Evolutionary conservation across 2,113 vertebrate species (phyloP).

Genomic region (Hypomesus transpacificus): DNA sequence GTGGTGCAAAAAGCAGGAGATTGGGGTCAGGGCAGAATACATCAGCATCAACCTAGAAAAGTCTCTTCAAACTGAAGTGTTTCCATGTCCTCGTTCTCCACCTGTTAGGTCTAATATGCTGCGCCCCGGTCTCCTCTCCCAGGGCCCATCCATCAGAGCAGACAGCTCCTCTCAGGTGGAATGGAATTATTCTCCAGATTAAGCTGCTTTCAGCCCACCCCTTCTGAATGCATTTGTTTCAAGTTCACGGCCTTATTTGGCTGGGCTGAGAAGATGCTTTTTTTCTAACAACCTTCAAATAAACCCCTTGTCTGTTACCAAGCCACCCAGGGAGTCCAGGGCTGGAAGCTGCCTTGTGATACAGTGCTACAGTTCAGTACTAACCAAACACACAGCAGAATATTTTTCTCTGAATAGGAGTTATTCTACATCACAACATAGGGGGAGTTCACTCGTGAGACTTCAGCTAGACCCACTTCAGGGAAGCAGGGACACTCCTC

Average conservation of each 20-base stretch:
- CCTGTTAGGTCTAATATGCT: not conserved
- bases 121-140: not conserved
- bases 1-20: not conserved
- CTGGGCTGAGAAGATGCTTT: not conserved
- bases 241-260: not conserved
- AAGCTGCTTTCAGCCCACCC: not conserved
- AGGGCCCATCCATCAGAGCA: conserved; percentile 8
- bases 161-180: not conserved
- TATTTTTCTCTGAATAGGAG: too few relatives aligned
- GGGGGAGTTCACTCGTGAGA: too few relatives aligned
- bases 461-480: too few relatives aligned
- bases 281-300: not conserved
- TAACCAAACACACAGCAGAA: too few relatives aligned
- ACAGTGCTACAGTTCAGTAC: too few relatives aligned
- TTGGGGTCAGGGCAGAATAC: not conserved
- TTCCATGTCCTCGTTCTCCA: not conserved
- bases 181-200: conserved; percentile 8
- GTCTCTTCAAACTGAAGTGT: not conserved
- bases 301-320: not conserved
- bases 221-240: conserved; percentile 9
- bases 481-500: too few relatives aligned
- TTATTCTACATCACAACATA: too few relatives aligned
- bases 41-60: conserved; percentile 1
- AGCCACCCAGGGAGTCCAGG: too few relatives aligned
- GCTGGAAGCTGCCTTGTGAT: too few relatives aligned